Conservation (phyloP, 1,140 invertebrate species). For the Sarcophaga peregrina region DNA sequence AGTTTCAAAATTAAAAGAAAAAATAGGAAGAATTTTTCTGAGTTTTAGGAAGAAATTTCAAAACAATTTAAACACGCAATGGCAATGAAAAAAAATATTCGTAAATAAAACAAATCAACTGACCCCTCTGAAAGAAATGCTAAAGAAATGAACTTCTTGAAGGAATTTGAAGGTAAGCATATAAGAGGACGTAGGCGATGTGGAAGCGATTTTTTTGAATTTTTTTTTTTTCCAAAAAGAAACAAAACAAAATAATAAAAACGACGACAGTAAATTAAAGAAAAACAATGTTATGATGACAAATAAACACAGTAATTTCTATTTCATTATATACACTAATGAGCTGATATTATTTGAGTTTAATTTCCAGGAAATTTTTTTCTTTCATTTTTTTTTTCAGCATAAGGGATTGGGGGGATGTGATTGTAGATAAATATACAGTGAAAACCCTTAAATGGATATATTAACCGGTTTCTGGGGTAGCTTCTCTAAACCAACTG, state of each 20-base stretch:
- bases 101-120: background rate
- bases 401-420: too few species aligned
- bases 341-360: background rate
- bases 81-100: background rate
- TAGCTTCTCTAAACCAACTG: too few species aligned
- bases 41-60: background rate
- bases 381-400: too few species aligned
- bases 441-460: too few species aligned
- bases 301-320: slow-evolving; percentile 2
- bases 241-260: background rate
- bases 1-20: too few species aligned
- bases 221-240: too few species aligned
- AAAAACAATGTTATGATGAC: slow-evolving; percentile 21
- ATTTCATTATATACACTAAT: background rate
- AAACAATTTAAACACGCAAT: slow-evolving; percentile 23
- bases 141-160: background rate
- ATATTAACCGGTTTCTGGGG: too few species aligned
- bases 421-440: too few species aligned
- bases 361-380: too few species aligned
- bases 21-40: background rate
- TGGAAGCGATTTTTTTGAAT: background rate
- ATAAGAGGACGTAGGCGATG: background rate
- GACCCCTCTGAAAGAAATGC: background rate
- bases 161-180: background rate
- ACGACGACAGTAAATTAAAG: background rate